Percentiles rank a stretch among this genome's conserved stretches.
phyloP scores from a whole-genome alignment of 2,888 invertebrate genomes.

The Octonoba sinensis region DNA sequence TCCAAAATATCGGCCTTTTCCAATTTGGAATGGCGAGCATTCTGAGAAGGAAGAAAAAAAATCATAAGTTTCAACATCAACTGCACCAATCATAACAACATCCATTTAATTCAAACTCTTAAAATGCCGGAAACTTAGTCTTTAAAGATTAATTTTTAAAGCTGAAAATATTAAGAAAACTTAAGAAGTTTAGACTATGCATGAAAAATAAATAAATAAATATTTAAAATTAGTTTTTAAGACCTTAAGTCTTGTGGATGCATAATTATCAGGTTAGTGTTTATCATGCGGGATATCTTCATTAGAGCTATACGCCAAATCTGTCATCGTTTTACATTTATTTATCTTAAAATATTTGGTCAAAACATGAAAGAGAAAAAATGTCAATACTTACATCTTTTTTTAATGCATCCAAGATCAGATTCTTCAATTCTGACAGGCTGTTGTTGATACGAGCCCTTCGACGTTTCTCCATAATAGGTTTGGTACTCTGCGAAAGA shows the following conservation, averaged over 20 bases:
- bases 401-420: constrained; percentile 65
- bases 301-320: too few species aligned
- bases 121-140: neutral
- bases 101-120: neutral
- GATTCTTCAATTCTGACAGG: constrained; percentile 64
- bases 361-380: too few species aligned
- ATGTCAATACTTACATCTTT: constrained; percentile 63
- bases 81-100: neutral
- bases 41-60: constrained; percentile 35
- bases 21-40: constrained; percentile 87
- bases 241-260: too few species aligned
- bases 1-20: constrained; percentile 97
- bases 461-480: constrained; percentile 65
- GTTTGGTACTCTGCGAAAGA: constrained; percentile 65
- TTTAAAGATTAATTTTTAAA: too few species aligned
- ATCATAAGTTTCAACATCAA: constrained; percentile 21
- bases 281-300: too few species aligned
- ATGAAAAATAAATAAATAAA: too few species aligned
- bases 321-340: too few species aligned
- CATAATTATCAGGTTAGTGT: too few species aligned
- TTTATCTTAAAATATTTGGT: neutral
- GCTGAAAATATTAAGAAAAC: too few species aligned
- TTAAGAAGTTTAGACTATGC: too few species aligned
- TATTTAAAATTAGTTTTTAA: too few species aligned
- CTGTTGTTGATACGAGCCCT: constrained; percentile 65